Percentiles rank a stretch among this genome's conserved stretches.
These are phyloP conservation scores for Phataginus tetradactyla DNA, from an alignment of 2,797 vertebrate genomes.

Conservation along the genomic window DNA sequence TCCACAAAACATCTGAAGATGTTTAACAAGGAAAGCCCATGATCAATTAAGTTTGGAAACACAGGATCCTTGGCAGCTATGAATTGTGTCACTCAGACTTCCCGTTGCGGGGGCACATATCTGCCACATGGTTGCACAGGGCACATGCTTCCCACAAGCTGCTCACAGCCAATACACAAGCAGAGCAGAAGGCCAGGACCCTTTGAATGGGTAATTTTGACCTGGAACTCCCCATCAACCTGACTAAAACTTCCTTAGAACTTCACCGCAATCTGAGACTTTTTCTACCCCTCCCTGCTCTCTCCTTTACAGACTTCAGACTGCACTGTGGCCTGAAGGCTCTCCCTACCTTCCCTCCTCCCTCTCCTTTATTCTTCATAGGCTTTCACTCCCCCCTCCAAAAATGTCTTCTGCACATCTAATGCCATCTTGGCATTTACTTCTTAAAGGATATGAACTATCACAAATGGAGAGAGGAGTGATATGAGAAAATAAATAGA, in stretches of 20 bases:
- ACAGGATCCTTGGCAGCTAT: background rate
- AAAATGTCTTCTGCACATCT: background rate
- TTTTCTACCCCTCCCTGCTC: background rate
- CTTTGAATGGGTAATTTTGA: background rate
- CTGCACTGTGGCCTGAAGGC: background rate
- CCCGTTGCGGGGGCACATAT: background rate
- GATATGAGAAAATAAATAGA: background rate
- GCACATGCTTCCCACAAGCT: background rate
- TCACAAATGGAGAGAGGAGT: background rate
- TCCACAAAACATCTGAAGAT: background rate
- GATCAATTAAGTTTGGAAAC: background rate
- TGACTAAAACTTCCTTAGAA: background rate
- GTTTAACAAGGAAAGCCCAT: background rate
- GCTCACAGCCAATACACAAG: background rate
- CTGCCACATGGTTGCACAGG: background rate
- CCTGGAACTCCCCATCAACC: background rate
- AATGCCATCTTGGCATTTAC: background rate
- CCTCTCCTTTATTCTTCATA: background rate
- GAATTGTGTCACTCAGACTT: background rate
- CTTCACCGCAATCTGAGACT: background rate
- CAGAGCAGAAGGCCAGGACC: background rate
- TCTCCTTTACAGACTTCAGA: background rate
- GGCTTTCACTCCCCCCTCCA: background rate
- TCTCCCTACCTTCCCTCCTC: background rate
- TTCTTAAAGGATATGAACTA: background rate